Evolutionary conservation across 23 tunicate species (phyloP).

Genomic region (Ascidia mentula): DNA sequence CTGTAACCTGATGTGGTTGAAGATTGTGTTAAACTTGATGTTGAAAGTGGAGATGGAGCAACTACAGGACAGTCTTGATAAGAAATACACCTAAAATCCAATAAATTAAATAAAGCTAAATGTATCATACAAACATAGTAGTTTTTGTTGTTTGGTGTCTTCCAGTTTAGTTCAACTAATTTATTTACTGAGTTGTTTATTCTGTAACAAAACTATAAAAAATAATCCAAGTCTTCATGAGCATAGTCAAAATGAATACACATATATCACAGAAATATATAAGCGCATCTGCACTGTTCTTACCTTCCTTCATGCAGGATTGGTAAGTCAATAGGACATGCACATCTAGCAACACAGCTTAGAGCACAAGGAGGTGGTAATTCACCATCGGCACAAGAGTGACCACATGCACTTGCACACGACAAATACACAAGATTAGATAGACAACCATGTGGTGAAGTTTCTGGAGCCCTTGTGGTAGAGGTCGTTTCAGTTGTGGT

Average conservation of each 20-base stretch:
- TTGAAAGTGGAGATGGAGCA: background rate
- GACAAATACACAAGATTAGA: constrained; percentile 20
- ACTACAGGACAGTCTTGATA: constrained; percentile 12
- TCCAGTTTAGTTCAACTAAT: no score
- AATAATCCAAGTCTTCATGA: no score
- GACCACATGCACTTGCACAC: constrained; percentile 33
- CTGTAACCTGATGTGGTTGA: no score
- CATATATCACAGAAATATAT: no score
- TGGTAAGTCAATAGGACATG: constrained; percentile 39
- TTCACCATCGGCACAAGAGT: constrained; percentile 23
- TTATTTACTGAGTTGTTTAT: no score
- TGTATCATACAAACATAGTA: no score
- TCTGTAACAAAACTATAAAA: no score
- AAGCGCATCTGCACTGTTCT: background rate
- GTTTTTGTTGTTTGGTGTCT: background rate
- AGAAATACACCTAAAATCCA: constrained; percentile 10
- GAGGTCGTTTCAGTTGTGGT: background rate
- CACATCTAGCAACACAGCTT: constrained; percentile 30
- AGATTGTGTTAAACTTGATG: background rate
- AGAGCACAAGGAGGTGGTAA: constrained; percentile 6
- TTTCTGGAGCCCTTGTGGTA: background rate
- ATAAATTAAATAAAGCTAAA: background rate
- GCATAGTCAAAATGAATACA: background rate
- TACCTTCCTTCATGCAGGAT: constrained; percentile 44
- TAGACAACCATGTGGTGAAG: constrained; percentile 10